Evolutionary conservation across 2,888 invertebrate species (phyloP).

Genomic region (Myopa tessellatipennis): DNA sequence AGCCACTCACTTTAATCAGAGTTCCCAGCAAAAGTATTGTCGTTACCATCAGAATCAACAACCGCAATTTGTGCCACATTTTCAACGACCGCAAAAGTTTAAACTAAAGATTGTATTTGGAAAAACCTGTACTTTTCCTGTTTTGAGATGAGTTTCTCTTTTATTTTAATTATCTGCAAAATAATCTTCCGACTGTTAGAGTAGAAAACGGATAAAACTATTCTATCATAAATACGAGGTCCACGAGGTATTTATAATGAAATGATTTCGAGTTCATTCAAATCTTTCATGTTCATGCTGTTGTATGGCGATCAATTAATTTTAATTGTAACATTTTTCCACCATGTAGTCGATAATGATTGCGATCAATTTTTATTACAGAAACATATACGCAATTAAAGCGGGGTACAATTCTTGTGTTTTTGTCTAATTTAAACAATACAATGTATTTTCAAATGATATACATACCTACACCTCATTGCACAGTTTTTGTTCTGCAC

Average conservation of each 20-base stretch:
- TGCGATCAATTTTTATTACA: not conserved
- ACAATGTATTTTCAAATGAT: not conserved
- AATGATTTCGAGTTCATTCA: conserved; percentile 12
- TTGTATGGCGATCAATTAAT: not conserved
- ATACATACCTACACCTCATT: no score
- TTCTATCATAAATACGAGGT: not conserved
- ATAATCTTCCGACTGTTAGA: not conserved
- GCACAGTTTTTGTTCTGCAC: no score
- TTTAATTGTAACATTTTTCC: conserved; percentile 4
- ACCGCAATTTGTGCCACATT: conserved; percentile 7
- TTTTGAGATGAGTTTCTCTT: not conserved
- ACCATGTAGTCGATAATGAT: not conserved
- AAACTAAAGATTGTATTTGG: not conserved
- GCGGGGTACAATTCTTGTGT: not conserved
- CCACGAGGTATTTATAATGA: conserved; percentile 3
- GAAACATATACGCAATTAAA: not conserved
- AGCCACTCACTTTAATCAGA: conserved; percentile 2
- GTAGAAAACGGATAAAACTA: not conserved
- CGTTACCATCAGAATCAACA: not conserved
- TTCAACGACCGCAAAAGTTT: not conserved
- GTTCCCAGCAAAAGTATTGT: not conserved
- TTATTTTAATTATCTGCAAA: not conserved
- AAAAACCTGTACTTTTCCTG: not conserved
- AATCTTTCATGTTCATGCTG: not conserved
- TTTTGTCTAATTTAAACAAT: not conserved